A percentile compares a stretch with the other conserved stretches of the same genome.
These are phyloP conservation scores for Daubentonia madagascariensis DNA, from an alignment of 2,113 vertebrate species.

Conservation along the genomic window DNA sequence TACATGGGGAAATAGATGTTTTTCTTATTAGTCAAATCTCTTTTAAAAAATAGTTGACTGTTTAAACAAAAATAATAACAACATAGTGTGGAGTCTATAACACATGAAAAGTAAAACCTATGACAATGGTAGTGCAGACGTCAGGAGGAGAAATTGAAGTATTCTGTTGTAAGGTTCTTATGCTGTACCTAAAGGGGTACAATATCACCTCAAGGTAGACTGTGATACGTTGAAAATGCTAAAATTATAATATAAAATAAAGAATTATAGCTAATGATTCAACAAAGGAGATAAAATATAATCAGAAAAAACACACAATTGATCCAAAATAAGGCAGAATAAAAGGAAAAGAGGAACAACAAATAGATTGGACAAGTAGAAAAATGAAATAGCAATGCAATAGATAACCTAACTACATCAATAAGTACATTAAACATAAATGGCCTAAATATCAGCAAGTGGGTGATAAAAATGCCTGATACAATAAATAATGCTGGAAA, in stretches of 20 bases:
- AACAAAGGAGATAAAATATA: background rate
- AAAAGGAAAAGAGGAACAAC: background rate
- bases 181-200: background rate
- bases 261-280: background rate
- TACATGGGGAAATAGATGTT: background rate
- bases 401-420: background rate
- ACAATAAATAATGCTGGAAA: background rate
- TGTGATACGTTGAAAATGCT: background rate
- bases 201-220: background rate
- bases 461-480: background rate
- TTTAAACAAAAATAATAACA: background rate
- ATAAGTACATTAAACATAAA: background rate
- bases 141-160: background rate
- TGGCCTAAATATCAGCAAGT: background rate
- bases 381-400: background rate
- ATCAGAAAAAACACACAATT: background rate
- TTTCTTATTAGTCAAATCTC: background rate
- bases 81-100: background rate
- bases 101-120: background rate
- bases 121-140: no score
- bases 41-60: background rate
- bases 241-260: background rate
- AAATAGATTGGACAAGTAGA: background rate
- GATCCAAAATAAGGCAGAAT: background rate
- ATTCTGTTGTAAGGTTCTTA: background rate